phyloP scores from a whole-genome alignment of 64 coral and sea anemone genomes.

The Montipora sp. region DNA sequence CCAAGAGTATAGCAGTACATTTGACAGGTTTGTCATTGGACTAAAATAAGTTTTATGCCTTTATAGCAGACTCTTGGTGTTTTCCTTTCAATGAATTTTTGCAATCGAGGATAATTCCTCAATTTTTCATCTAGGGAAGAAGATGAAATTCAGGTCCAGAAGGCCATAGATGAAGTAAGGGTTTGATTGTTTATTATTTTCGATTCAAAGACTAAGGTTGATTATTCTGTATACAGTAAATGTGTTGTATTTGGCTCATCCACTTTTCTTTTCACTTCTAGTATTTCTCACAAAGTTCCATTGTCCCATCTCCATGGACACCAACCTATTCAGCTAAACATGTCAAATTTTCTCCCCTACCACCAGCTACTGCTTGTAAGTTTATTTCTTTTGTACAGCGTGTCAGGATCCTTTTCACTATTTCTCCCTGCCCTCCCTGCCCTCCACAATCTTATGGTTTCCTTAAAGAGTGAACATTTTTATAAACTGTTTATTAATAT shows the following conservation, averaged over 20 bases:
- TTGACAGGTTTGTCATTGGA: slow-evolving; percentile 48
- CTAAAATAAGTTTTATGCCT: no score
- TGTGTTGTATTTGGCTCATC: not conserved
- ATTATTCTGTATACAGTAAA: not conserved
- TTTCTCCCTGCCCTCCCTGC: no score
- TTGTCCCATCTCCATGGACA: slow-evolving; percentile 99
- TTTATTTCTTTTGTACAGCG: not conserved
- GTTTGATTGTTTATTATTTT: not conserved
- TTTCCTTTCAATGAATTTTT: no score
- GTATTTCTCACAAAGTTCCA: slow-evolving; percentile 95
- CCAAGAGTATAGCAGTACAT: slow-evolving; percentile 97
- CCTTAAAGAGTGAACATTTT: no score
- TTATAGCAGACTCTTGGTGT: no score
- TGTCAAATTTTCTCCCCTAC: slow-evolving; percentile 97
- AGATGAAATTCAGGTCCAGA: slow-evolving; percentile 84
- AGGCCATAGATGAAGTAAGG: slow-evolving; percentile 85
- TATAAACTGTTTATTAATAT: no score
- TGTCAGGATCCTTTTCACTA: no score
- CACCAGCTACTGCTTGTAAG: slow-evolving; percentile 94
- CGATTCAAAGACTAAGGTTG: not conserved
- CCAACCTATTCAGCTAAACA: slow-evolving; percentile 84
- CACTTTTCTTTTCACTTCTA: slow-evolving; percentile 30
- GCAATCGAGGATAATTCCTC: not conserved
- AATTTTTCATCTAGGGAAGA: slow-evolving; percentile 55
- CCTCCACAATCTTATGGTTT: no score